Evolutionary conservation across 2,113 vertebrate genomes (phyloP), one percentile per base, ranked within the genome.

Genomic region (Carollia perspicillata): DNA sequence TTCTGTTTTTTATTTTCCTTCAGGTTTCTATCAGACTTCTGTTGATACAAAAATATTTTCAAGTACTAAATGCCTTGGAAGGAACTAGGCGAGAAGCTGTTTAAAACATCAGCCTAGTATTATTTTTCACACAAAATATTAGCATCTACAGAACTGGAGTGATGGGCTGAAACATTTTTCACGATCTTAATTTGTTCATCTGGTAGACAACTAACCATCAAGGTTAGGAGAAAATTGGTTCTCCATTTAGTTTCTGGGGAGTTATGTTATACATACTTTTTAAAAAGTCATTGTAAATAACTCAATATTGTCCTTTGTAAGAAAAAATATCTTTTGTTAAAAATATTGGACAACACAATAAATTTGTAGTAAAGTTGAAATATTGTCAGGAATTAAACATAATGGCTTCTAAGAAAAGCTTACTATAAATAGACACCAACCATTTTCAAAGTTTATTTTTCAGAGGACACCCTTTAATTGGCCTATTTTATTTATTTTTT

Each of bases 1-100:
- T 96, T 33, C 47, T 84, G 69, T 3, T 75, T 94, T 89, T 28
- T 84, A 20, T 89, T 11, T 95, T 80, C 30, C 40, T 94, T 95
- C 22, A 63, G 20, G 33, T 80, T 91, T 93, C 5, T 90, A 42
- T 18, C 26, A 87, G 51, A 49, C 66, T 88, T 93, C 93, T 78
- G 10, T 47, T 13, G 71, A 30, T 40, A 69, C 0, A 68, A 81
- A 26, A 49, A 28, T 88, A 78, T 91, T 89, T 92, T 93, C 44
- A 81, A 81, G 44, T 28, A 69, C 7, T 22, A 72, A 74, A 85
- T 93, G 40, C 26, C 40, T 89, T 81, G 30, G 10, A 94, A 22
- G 40, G 90, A 90, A 74, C 3, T 53, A 90, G 6, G 8, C 12
- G 26, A 93, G 8, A 92, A 69, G 22, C 7, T 65, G 16, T 30